These are phyloP conservation scores for Elysia crispata DNA, from an alignment of 2,888 invertebrate genomes.

Conservation along the genomic window DNA sequence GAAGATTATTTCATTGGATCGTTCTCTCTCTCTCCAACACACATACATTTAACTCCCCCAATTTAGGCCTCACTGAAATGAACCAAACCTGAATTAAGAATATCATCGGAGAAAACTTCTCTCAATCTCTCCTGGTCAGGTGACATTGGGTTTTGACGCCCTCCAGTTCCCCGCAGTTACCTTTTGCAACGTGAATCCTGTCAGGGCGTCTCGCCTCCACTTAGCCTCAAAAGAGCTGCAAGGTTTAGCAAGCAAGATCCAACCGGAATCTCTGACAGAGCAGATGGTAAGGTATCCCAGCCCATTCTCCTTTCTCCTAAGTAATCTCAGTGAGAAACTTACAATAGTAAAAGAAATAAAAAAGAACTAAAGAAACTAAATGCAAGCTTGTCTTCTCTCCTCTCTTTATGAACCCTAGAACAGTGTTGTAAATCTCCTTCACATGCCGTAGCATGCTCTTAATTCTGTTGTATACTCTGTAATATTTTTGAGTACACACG, in stretches of 20 bases:
- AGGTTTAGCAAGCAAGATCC: constrained; percentile 17
- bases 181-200: constrained; percentile 52
- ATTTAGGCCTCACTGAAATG: neutral
- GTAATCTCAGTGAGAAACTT: no score
- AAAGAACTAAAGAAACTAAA: no score
- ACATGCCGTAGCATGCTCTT: no score
- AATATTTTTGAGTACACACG: no score
- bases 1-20: no score
- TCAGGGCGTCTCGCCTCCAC: constrained; percentile 37
- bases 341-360: no score
- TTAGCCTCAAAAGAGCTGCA: constrained; percentile 23
- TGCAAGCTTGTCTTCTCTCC: no score
- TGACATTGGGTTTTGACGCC: constrained; percentile 47
- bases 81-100: neutral
- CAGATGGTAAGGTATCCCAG: constrained; percentile 31
- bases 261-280: constrained; percentile 9
- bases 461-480: no score
- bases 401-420: no score
- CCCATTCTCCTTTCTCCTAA: no score
- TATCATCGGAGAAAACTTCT: neutral
- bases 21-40: neutral
- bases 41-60: neutral
- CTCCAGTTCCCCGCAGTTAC: constrained; percentile 53
- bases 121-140: neutral
- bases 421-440: no score